These are phyloP conservation scores for Dione juno DNA, from an alignment of 2,888 invertebrate species.

Conservation along the genomic window DNA sequence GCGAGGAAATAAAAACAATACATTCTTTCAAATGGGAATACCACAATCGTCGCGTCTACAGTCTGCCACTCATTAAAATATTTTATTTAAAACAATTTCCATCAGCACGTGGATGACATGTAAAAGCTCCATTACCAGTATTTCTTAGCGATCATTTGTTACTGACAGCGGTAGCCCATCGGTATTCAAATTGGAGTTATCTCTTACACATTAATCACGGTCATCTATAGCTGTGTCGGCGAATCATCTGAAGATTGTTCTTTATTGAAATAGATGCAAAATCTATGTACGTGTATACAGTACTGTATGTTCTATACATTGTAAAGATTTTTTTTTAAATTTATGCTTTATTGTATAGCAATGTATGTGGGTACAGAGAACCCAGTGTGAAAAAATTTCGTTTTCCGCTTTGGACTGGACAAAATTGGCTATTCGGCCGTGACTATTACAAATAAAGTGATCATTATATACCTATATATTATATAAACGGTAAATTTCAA, in stretches of 20 bases:
- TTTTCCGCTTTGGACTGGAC: no score
- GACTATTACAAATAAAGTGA: no score
- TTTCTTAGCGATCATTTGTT: slow-evolving; percentile 55
- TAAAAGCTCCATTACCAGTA: slow-evolving; percentile 33
- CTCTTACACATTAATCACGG: slow-evolving; percentile 51
- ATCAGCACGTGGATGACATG: slow-evolving; percentile 26
- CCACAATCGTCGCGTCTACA: not conserved
- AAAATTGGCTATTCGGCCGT: no score
- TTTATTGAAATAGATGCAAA: slow-evolving; percentile 8
- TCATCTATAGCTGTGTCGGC: slow-evolving; percentile 42
- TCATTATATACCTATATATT: no score
- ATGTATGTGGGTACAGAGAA: no score
- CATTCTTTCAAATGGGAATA: no score
- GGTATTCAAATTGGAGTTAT: slow-evolving; percentile 52
- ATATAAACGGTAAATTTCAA: no score
- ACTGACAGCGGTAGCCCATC: slow-evolving; percentile 56
- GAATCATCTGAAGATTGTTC: slow-evolving; percentile 20
- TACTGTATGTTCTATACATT: not conserved
- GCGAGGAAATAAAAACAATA: no score
- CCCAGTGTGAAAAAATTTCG: no score
- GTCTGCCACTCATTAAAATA: slow-evolving; percentile 17
- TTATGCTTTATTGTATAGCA: no score
- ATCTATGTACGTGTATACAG: not conserved
- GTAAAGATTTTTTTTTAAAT: no score
- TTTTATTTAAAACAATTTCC: slow-evolving; percentile 25